Conservation (phyloP, 2,888 invertebrate species). For the Caenorhabditis virilis region DNA sequence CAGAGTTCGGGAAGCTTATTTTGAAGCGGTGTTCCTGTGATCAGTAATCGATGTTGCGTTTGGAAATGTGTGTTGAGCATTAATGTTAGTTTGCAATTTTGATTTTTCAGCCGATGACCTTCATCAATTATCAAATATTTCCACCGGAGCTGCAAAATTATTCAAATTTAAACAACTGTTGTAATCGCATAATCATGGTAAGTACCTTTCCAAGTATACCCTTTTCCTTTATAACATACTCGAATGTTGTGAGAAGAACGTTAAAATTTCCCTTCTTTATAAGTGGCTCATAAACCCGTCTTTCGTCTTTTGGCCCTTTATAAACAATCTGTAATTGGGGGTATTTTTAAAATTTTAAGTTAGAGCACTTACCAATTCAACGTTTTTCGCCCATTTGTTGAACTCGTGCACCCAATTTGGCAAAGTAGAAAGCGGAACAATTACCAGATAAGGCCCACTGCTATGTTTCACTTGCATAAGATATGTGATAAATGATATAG, state of each 20-base stretch:
- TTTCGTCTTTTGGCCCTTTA: conserved; percentile 36
- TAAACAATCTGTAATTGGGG: conserved; percentile 11
- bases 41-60: conserved; percentile 90
- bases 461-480: conserved; percentile 93
- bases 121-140: conserved; percentile 99
- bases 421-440: conserved; percentile 93
- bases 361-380: conserved; percentile 78
- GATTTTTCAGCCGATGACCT: conserved; percentile 99
- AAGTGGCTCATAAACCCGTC: conserved; percentile 46
- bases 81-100: conserved; percentile 97
- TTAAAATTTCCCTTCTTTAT: conserved; percentile 80
- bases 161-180: conserved; percentile 72
- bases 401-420: conserved; percentile 99
- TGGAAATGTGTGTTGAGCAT: conserved; percentile 87
- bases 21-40: conserved; percentile 74
- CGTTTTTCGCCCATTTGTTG: conserved; percentile 96
- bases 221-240: conserved; percentile 98
- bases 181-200: neutral
- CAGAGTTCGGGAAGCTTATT: conserved; percentile 40
- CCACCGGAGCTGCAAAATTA: too few relatives aligned
- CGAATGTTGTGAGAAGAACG: conserved; percentile 96
- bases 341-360: conserved; percentile 61
- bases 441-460: conserved; percentile 94
- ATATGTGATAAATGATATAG: conserved; percentile 91
- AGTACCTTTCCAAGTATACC: conserved; percentile 87